Percentiles rank a stretch among this genome's conserved stretches.
phyloP scores from a whole-genome alignment of 2,113 vertebrate genomes.

The Alexandromys fortis region DNA sequence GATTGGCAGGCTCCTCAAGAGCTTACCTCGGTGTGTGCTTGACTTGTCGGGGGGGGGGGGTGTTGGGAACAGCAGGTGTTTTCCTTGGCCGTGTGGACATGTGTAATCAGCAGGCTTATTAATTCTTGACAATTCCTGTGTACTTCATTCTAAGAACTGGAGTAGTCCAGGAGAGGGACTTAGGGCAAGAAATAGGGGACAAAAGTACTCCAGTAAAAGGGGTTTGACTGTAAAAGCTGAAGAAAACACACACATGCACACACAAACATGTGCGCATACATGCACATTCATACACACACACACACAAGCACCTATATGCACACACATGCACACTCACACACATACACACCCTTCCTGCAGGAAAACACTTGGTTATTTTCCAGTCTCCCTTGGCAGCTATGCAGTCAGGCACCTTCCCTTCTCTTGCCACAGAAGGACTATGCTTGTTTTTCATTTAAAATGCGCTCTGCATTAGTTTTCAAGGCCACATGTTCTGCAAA shows the following conservation, averaged over 20 bases:
- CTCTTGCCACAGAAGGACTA: slow-evolving; percentile 86
- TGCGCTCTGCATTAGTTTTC: slow-evolving; percentile 92
- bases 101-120: slow-evolving; percentile 62
- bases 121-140: slow-evolving; percentile 72
- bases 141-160: slow-evolving; percentile 76
- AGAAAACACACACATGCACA: not conserved
- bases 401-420: not conserved
- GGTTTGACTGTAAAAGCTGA: slow-evolving; percentile 35
- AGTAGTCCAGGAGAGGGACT: slow-evolving; percentile 57
- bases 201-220: not conserved
- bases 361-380: not conserved
- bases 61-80: slow-evolving; percentile 9
- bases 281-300: not conserved
- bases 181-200: slow-evolving; percentile 21
- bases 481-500: slow-evolving; percentile 89
- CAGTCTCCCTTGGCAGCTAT: slow-evolving; percentile 12
- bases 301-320: not conserved
- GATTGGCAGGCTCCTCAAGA: not conserved
- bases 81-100: slow-evolving; percentile 65
- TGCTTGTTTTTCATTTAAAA: slow-evolving; percentile 88
- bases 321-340: not conserved
- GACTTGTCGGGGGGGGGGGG: not conserved
- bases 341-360: not conserved
- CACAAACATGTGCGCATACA: not conserved
- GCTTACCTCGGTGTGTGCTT: not conserved